Conservation (phyloP, 2,888 invertebrate genomes). For the Azorinus chamasolen region DNA sequence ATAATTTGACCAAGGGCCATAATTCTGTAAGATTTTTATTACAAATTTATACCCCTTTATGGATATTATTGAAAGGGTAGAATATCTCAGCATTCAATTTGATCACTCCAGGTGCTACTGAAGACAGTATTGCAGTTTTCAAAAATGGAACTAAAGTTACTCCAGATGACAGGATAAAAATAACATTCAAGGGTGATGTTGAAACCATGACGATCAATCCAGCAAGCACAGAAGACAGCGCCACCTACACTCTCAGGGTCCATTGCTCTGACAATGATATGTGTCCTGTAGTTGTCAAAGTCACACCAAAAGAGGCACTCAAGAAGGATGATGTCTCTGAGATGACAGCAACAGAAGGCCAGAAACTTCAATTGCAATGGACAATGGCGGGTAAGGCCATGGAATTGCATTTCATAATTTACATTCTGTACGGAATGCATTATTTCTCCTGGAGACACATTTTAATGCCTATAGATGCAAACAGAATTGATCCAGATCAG, state of each 20-base stretch:
- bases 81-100: no score
- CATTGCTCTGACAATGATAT: constrained; percentile 1
- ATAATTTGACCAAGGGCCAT: no score
- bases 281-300: constrained; percentile 4
- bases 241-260: not conserved
- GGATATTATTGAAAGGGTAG: no score
- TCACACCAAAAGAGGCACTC: constrained; percentile 6
- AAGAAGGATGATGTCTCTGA: constrained; percentile 3
- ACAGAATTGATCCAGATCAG: no score
- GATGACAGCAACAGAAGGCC: constrained; percentile 19
- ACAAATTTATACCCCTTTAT: no score
- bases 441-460: no score
- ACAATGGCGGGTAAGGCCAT: no score
- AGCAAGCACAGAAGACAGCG: constrained; percentile 2
- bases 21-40: no score
- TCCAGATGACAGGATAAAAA: not conserved
- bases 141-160: constrained; percentile 3
- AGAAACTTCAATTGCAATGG: no score
- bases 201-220: constrained; percentile 5
- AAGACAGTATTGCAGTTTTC: not conserved
- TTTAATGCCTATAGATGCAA: no score
- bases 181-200: constrained; percentile 9
- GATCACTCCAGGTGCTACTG: constrained; percentile 1
- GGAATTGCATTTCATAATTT: no score
- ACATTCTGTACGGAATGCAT: no score